phyloP scores from a whole-genome alignment of 2,888 invertebrate genomes.

The Papilio elwesi region DNA sequence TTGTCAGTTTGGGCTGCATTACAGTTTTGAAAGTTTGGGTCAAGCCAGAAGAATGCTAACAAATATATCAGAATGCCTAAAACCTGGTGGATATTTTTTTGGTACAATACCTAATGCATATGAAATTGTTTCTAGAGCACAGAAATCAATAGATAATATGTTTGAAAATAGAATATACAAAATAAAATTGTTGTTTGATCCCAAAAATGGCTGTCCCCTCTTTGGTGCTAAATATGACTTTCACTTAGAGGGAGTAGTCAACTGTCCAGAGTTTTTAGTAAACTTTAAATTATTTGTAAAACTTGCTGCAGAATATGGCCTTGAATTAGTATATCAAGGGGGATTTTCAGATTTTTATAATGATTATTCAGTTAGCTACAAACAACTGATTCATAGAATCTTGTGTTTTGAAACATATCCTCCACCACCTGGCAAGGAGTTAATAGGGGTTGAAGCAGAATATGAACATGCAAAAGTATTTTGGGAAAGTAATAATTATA shows the following conservation, averaged over 20 bases:
- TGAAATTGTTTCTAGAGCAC: conserved; percentile 92
- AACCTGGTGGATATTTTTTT: conserved; percentile 96
- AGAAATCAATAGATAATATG: conserved; percentile 80
- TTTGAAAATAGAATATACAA: conserved; percentile 93
- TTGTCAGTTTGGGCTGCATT: conserved; percentile 99
- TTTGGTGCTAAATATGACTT: conserved; percentile 99
- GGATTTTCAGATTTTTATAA: conserved; percentile 92
- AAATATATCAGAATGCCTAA: conserved; percentile 95
- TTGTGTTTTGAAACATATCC: conserved; percentile 92
- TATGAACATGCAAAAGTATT: conserved; percentile 89
- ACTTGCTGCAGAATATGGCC: conserved; percentile 88
- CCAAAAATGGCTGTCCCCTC: conserved; percentile 87
- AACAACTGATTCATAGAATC: conserved; percentile 88
- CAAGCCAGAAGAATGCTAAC: conserved; percentile 96
- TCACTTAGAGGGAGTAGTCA: conserved; percentile 96
- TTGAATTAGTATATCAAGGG: conserved; percentile 87
- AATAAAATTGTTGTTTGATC: conserved; percentile 88
- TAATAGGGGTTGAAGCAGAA: conserved; percentile 86
- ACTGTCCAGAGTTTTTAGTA: conserved; percentile 99
- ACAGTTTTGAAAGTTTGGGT: conserved; percentile 94
- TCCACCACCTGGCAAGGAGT: conserved; percentile 79
- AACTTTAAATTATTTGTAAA: conserved; percentile 94
- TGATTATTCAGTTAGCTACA: conserved; percentile 77
- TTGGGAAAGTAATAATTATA: conserved; percentile 70
- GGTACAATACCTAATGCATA: conserved; percentile 98